Percentiles rank a stretch among this genome's conserved stretches.
phyloP scores from a whole-genome alignment of 1,140 invertebrate species.

The Megalopta genalis region DNA sequence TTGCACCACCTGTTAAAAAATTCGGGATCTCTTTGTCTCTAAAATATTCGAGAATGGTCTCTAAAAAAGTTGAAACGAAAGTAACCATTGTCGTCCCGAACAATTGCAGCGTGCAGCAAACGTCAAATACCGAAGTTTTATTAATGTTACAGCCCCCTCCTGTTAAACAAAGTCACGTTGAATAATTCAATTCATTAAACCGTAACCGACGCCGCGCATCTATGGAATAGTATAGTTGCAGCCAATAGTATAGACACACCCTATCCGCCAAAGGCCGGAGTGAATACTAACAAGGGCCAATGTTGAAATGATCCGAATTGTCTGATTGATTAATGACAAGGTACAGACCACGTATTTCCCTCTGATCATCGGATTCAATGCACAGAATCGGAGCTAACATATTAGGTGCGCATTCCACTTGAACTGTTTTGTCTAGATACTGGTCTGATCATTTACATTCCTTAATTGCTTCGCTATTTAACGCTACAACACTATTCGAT shows the following conservation, averaged over 20 bases:
- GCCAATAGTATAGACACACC: too few relatives aligned
- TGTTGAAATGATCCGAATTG: constrained; percentile 60
- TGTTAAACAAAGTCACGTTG: not conserved
- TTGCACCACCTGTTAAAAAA: too few relatives aligned
- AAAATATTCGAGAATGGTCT: too few relatives aligned
- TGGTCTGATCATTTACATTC: not conserved
- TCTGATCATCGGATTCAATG: constrained; percentile 48
- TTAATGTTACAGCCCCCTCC: not conserved
- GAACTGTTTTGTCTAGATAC: constrained; percentile 30
- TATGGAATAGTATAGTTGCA: too few relatives aligned
- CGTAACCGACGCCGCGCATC: not conserved
- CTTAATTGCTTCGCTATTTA: too few relatives aligned
- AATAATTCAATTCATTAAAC: not conserved
- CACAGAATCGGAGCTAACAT: not conserved
- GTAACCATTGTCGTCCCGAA: too few relatives aligned
- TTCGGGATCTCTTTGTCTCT: too few relatives aligned
- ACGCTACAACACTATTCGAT: too few relatives aligned
- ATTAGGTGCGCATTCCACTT: constrained; percentile 5
- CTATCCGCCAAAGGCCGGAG: not conserved
- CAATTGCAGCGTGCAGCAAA: too few relatives aligned
- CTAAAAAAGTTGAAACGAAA: too few relatives aligned
- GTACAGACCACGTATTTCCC: constrained; percentile 18
- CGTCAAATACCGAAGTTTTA: not conserved
- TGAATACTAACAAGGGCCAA: constrained; percentile 40
- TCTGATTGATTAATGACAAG: constrained; percentile 66